Base-by-base conservation (phyloP, 2,888 invertebrate genomes). In the Ichneumoninae sp. region DNA sequence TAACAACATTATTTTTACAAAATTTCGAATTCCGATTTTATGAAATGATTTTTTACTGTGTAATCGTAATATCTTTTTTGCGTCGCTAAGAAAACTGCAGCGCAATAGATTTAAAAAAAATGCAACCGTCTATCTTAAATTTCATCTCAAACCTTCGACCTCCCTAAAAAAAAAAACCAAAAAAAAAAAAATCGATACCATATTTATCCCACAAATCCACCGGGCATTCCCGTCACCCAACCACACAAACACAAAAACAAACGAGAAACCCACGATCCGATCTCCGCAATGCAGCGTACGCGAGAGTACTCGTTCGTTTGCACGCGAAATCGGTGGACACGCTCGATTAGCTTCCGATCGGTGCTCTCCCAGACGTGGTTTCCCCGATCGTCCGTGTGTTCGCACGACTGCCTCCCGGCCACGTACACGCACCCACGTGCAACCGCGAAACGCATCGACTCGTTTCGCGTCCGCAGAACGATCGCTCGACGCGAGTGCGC, bases 241-340 rank as follows among this genome's bases (percentile, higher is more conserved):
- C 10, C 1, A 40, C 10, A 40, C 8, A 40, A 40, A 40, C 5
- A 30, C 30, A 30, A 60, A 60, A 1, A 60, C 22, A 60, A 60
- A 60, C 16, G 4, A 57, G 57, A 60, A 60, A 4, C 16, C 60
- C 22, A 30, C 3, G 60, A 60, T 60, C 26, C 30, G 60, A 26
- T 26, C 26, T 26, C 5, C 13, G 30, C 30, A 22, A 22, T 30
- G 22, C 26, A 26, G 0, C 30, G 30, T 22, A 5, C 60, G 60
- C 19, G 26, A 57, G 57, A 57, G 57, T 26, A 8, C 19, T 19
- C 19, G 22, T 71, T 71, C 36, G 70, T 33, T 22, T 54, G 54
- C 71, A 40, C 54, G 36, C 57, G 50, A 73, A 74, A 60, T 74
- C 74, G 33, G n/a, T 50, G 63, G 63, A 63, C 74, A 47, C 74